Conservation (phyloP, 2,888 invertebrate species). For the Limulus polyphemus region DNA sequence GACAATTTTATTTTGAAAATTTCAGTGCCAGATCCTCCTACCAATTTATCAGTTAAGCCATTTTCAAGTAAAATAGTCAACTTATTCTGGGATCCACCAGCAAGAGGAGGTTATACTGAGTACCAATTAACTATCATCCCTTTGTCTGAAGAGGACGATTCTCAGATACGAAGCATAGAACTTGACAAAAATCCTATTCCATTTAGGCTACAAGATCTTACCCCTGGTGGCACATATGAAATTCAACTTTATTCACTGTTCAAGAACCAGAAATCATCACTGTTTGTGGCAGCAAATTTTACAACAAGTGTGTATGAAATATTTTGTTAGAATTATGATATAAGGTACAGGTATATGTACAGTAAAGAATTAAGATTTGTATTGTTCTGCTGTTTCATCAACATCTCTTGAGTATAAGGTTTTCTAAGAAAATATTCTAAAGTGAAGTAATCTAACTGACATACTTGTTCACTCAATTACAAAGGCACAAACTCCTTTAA, state of each 20-base stretch:
- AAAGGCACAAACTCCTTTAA: too few relatives aligned
- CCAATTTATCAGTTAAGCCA: constrained; percentile 69
- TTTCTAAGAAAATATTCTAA: too few relatives aligned
- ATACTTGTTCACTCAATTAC: too few relatives aligned
- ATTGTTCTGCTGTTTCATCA: constrained; percentile 37
- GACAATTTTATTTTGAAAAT: too few relatives aligned
- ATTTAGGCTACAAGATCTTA: constrained; percentile 64
- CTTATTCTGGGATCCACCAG: constrained; percentile 74
- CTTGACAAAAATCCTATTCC: constrained; percentile 51
- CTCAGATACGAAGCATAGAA: constrained; percentile 48
- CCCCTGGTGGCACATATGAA: constrained; percentile 82
- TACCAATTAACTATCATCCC: constrained; percentile 60
- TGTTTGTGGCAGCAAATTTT: constrained; percentile 66
- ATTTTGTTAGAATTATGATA: background rate
- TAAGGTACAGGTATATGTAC: too few relatives aligned
- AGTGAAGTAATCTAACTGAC: too few relatives aligned
- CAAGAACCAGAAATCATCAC: constrained; percentile 63
- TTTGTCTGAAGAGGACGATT: constrained; percentile 45
- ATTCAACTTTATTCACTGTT: constrained; percentile 80
- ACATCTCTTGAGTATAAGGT: too few relatives aligned
- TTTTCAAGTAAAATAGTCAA: constrained; percentile 71
- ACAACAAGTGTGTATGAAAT: constrained; percentile 51
- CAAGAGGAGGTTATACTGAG: constrained; percentile 67
- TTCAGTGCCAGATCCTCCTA: constrained; percentile 79
- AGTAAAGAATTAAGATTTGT: too few relatives aligned